Base-by-base conservation (phyloP, 2,113 vertebrate species). In the rat (Rattus norvegicus) region DNA sequence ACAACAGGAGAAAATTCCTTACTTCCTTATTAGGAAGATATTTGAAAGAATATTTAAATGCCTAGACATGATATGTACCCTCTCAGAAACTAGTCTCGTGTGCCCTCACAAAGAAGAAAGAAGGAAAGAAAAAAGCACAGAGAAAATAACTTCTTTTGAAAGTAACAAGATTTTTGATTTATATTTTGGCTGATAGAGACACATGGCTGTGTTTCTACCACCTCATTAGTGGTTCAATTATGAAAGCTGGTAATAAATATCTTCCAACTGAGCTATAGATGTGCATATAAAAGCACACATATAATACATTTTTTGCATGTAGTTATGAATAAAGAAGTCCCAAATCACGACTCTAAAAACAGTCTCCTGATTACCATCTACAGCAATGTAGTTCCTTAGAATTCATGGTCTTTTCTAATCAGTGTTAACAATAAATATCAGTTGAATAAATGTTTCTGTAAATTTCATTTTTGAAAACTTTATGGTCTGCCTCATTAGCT, bases 401-500 rank as follows among this genome's bases (percentile, higher is more conserved):
- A 49, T 47, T 59, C 24, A 89, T 70, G 69, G 33, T 22, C 19
- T 47, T 85, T 86, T 87, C 93, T 96, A 30, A 87, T 96, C 89
- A 96, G 59, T 67, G 96, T 98, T 98, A 72, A 97, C 91, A 95
- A 96, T 96, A 97, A 96, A 95, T 80, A 97, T 96, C 94, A 97
- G 96, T 97, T 96, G 97, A 98, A 97, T 0, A 5, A 97, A 96
- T 97, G 65, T 59, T 98, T 98, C 97, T 95, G 20, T 97, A 97
- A 98, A 98, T 97, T 97, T 88, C 92, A 61, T 97, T 98, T 97
- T 97, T 96, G 83, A 76, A 91, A 98, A 98, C 69, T 97, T 96
- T 97, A 92, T 98, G 92, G 97, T 97, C 26, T 96, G 88, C 65
- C 70, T 98, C 97, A 97, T 98, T 98, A 98, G 97, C 95, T 96